A percentile compares a stretch with the other conserved stretches of the same genome.
phyloP scores from a whole-genome alignment of 2,113 vertebrate genomes.

The Anhinga anhinga region DNA sequence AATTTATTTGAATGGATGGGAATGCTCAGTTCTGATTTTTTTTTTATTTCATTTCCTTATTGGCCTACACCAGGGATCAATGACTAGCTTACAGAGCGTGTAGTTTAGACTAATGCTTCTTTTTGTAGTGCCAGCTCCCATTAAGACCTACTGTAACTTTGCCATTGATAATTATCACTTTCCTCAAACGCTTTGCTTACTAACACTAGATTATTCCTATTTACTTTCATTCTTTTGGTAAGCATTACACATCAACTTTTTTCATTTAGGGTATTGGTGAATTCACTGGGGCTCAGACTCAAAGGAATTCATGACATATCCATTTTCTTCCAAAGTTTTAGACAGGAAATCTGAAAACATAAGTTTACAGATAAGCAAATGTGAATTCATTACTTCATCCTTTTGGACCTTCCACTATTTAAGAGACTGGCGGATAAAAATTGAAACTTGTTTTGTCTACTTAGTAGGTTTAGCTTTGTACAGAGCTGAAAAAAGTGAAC shows the following conservation, averaged over 20 bases:
- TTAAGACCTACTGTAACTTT: not conserved
- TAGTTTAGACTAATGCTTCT: not conserved
- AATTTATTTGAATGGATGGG: not conserved
- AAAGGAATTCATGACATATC: not conserved
- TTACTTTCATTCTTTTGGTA: not conserved
- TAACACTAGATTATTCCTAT: not conserved
- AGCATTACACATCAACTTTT: not conserved
- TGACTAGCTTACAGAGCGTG: not conserved
- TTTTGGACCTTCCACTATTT: not conserved
- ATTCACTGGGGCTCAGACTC: not conserved
- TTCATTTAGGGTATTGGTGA: not conserved
- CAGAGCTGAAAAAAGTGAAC: not conserved
- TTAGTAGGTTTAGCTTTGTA: not conserved
- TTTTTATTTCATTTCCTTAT: not conserved
- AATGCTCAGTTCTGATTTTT: not conserved
- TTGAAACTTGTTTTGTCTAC: not conserved
- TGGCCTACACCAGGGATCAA: not conserved
- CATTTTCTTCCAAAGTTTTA: not conserved
- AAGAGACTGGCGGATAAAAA: not conserved
- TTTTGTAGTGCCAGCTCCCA: not conserved
- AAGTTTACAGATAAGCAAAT: not conserved
- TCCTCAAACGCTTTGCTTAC: not conserved
- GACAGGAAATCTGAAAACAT: not conserved
- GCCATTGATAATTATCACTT: not conserved
- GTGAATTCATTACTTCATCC: not conserved